Evolutionary conservation across 2,797 vertebrate genomes (phyloP), one percentile per base, ranked within the genome.

Genomic region (Xyrichtys novacula): DNA sequence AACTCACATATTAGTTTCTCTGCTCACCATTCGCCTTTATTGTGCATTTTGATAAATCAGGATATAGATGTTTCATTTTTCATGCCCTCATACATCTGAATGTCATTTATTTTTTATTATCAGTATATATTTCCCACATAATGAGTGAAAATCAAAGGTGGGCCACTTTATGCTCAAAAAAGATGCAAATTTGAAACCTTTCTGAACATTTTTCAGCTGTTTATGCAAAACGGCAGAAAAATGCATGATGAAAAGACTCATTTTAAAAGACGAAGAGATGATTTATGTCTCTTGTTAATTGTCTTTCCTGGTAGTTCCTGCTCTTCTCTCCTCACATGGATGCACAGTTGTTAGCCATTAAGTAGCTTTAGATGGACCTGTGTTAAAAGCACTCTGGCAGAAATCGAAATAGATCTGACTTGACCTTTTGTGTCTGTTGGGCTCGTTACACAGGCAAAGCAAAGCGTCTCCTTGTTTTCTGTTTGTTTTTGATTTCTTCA

Each of bases 371-470:
- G 59, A 70, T 48, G 3, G 20, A 49, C 6, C 34, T 9, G 3
- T 36, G 31, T 61, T 63, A 25, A 71, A 69, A 69, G 61, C 69
- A 46, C 64, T 74, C 58, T 6, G 7, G 39, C 31, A 39, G 42
- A 64, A 73, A 68, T 60, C 50, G 9, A 55, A 44, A 43, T 1
- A 43, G 43, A 34, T 34, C 46, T 54, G 34, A 53, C 32, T 78
- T 55, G 39, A 66, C 73, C 48, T 71, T 73, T 50, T 65, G 50
- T 34, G 22, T 57, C 31, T 20, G 67, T 77, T 65, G 49, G 23
- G 59, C 49, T 48, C 40, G 54, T 67, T 46, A 73, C 58, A 59
- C 54, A 39, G 42, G 66, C 71, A 34, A 46, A 64, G 48, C 29
- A 32, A 9, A 69, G 17, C 11, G 19, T 50, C 5, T 12, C 63